Percentiles rank a stretch among this genome's conserved stretches.
phyloP scores from a whole-genome alignment of 2,113 vertebrate species.

The Drymodes brunneopygia region DNA sequence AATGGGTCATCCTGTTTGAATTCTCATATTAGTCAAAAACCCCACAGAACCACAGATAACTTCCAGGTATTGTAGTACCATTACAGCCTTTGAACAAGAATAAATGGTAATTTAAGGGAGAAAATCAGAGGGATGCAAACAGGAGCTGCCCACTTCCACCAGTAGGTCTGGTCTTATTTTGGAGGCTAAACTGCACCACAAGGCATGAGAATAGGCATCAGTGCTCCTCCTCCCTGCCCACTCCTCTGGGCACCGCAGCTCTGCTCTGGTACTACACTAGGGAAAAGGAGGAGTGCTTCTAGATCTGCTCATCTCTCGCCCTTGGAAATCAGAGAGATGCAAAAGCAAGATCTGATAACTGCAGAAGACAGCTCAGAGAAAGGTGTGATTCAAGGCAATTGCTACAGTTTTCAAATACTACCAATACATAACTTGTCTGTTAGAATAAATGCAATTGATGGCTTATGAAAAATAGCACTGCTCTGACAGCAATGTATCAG shows the following conservation, averaged over 20 bases:
- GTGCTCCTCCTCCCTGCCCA: not conserved
- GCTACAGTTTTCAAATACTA: not conserved
- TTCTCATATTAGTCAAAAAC: not conserved
- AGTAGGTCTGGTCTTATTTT: not conserved
- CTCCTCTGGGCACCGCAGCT: not conserved
- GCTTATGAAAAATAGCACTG: not conserved
- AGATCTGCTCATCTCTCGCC: not conserved
- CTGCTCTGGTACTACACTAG: not conserved
- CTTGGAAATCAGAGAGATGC: not conserved
- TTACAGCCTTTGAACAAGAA: not conserved
- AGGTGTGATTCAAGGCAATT: not conserved
- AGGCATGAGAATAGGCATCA: not conserved
- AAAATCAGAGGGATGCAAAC: not conserved
- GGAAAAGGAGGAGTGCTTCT: not conserved
- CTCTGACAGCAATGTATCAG: not conserved
- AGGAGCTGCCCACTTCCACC: not conserved
- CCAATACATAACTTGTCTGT: not conserved
- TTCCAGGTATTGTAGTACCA: not conserved
- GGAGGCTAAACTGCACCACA: not conserved
- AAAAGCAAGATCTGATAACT: not conserved
- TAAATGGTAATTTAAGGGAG: not conserved
- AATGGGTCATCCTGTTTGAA: not conserved
- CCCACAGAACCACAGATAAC: not conserved
- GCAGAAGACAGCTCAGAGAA: not conserved
- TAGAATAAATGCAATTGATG: not conserved